Conservation (phyloP, 92 coral and sea anemone species). For the Parazoanthus swiftii region DNA sequence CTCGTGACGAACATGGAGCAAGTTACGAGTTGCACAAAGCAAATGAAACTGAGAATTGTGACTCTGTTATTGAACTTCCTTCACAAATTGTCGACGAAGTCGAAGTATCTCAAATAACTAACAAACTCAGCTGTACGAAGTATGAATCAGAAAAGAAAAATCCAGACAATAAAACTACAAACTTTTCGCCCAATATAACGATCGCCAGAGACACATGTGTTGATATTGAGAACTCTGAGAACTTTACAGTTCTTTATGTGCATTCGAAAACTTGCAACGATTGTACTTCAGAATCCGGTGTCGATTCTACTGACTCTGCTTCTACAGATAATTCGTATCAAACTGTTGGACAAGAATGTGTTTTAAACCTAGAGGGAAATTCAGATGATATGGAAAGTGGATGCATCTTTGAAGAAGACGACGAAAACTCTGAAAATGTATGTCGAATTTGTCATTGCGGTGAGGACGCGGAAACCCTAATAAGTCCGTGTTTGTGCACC, state of each 20-base stretch:
- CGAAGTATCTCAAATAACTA: background rate
- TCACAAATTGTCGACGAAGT: background rate
- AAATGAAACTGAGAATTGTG: background rate
- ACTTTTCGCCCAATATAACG: background rate
- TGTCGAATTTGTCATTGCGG: conserved; percentile 95
- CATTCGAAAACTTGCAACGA: background rate
- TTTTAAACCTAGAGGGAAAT: background rate
- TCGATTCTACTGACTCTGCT: background rate
- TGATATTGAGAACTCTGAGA: background rate
- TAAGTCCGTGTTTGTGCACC: conserved; percentile 93
- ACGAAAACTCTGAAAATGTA: conserved; percentile 29
- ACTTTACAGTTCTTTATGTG: background rate
- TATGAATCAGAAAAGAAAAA: background rate
- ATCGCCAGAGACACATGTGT: conserved; percentile 1
- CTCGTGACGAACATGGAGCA: background rate
- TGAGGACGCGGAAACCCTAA: conserved; percentile 64
- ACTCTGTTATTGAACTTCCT: background rate
- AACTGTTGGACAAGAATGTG: background rate
- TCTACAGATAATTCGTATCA: background rate
- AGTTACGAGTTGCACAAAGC: background rate
- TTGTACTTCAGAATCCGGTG: background rate
- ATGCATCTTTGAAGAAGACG: conserved; percentile 10
- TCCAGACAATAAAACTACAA: background rate
- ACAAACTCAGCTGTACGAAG: background rate
- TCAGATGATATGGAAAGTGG: conserved; percentile 8